Conservation (phyloP, 2,797 vertebrate genomes). For the Glossophaga mutica region DNA sequence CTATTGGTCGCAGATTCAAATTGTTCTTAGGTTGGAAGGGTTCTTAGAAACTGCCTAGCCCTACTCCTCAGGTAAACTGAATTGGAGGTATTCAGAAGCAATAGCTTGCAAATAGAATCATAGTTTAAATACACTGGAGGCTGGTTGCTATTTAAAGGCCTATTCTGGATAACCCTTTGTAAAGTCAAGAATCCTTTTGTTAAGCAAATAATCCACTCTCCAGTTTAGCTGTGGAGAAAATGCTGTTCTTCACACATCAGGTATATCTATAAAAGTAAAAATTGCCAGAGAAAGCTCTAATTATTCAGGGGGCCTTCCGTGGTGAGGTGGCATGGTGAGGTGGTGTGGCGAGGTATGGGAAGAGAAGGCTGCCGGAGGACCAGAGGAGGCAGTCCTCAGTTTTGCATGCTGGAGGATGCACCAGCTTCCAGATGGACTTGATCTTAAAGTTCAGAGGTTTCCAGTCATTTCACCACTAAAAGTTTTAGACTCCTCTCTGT, state of each 20-base stretch:
- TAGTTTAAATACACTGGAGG: not conserved
- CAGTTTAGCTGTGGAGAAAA: slow-evolving; percentile 12
- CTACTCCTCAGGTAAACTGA: not conserved
- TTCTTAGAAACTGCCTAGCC: not conserved
- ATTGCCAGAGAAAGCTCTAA: not conserved
- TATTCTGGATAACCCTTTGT: slow-evolving; percentile 52
- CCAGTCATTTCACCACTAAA: not conserved
- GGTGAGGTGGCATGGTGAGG: not conserved
- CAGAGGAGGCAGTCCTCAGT: too few relatives aligned
- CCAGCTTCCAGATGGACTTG: not conserved
- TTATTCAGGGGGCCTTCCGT: not conserved
- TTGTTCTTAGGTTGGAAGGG: not conserved
- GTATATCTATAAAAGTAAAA: slow-evolving; percentile 13
- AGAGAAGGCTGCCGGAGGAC: not conserved
- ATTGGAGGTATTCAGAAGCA: slow-evolving; percentile 14
- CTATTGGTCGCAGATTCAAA: not conserved
- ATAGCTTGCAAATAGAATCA: slow-evolving; percentile 32
- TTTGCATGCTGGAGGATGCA: not conserved
- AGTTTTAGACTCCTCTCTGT: not conserved
- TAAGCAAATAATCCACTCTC: slow-evolving; percentile 51
- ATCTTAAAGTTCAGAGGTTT: not conserved
- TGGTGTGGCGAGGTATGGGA: not conserved
- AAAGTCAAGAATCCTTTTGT: slow-evolving; percentile 47
- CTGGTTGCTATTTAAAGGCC: slow-evolving; percentile 41
- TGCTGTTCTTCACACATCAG: not conserved